These are phyloP conservation scores for Falco biarmicus DNA, from an alignment of 2,797 vertebrate species.

Conservation along the genomic window DNA sequence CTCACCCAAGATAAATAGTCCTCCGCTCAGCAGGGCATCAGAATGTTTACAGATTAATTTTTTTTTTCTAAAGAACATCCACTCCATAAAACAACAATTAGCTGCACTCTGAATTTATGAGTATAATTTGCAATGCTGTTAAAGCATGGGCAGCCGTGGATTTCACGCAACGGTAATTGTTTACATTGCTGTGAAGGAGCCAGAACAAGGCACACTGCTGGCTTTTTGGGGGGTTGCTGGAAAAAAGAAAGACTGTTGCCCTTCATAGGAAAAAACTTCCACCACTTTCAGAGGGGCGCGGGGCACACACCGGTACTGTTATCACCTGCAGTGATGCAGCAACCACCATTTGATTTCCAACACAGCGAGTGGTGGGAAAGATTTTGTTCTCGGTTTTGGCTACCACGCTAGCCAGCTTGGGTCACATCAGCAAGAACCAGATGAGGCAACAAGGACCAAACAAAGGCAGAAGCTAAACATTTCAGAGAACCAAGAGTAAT, in stretches of 20 bases:
- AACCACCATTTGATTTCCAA: not conserved
- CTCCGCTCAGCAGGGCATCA: constrained; percentile 36
- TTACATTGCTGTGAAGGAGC: not conserved
- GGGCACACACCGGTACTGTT: no score
- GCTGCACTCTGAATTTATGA: constrained; percentile 60
- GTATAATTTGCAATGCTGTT: constrained; percentile 17
- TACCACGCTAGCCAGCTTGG: not conserved
- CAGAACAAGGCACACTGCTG: not conserved
- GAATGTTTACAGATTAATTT: constrained; percentile 46
- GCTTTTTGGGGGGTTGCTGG: not conserved
- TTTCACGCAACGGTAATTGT: not conserved
- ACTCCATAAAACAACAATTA: constrained; percentile 70
- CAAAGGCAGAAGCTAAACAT: not conserved
- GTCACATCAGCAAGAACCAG: not conserved
- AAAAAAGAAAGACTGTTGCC: not conserved
- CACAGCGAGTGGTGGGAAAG: not conserved
- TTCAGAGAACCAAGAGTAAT: not conserved
- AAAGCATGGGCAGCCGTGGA: not conserved
- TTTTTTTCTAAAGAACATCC: not conserved
- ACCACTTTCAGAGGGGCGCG: not conserved
- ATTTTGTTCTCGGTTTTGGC: not conserved
- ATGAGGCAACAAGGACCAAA: not conserved
- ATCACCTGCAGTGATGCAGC: not conserved
- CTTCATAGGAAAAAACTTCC: not conserved
- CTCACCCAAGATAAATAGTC: not conserved